Conservation (phyloP, 2,888 invertebrate genomes). For the Hirtodrosophila histrioides region DNA sequence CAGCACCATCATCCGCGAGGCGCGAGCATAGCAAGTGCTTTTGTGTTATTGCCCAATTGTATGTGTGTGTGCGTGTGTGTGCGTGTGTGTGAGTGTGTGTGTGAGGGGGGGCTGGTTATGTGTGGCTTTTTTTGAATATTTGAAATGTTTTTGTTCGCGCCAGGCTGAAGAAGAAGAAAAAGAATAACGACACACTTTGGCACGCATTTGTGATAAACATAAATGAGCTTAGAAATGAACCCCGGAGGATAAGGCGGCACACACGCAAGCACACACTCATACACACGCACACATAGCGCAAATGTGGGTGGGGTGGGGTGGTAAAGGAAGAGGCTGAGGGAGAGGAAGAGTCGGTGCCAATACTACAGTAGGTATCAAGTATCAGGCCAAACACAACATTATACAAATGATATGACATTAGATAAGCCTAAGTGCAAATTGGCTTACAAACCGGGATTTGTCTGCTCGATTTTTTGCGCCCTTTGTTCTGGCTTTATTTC, state of each 20-base stretch:
- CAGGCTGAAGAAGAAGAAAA: constrained; percentile 43
- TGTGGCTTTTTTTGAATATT: constrained; percentile 72
- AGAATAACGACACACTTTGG: constrained; percentile 81
- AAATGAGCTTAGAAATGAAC: constrained; percentile 84
- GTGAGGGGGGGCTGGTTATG: not conserved
- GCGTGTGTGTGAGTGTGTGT: constrained; percentile 16
- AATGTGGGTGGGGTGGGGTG: constrained; percentile 3
- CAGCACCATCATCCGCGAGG: constrained; percentile 14
- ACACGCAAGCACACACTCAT: constrained; percentile 27
- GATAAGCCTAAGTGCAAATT: constrained; percentile 85
- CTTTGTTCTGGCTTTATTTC: constrained; percentile 16
- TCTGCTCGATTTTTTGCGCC: constrained; percentile 46
- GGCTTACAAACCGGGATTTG: constrained; percentile 85
- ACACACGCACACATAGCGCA: constrained; percentile 51
- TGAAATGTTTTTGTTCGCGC: constrained; percentile 80
- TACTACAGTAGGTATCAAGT: constrained; percentile 75
- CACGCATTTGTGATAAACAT: constrained; percentile 85
- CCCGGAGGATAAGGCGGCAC: constrained; percentile 80
- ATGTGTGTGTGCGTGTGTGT: not conserved
- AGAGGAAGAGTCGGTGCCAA: constrained; percentile 13
- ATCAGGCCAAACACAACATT: constrained; percentile 82
- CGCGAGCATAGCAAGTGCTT: constrained; percentile 42
- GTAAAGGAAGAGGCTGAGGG: constrained; percentile 6
- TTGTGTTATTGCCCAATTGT: constrained; percentile 26
- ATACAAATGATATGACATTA: constrained; percentile 85